These are phyloP conservation scores for Latrodectus geometricus DNA, from an alignment of 1,140 invertebrate species.

Conservation along the genomic window DNA sequence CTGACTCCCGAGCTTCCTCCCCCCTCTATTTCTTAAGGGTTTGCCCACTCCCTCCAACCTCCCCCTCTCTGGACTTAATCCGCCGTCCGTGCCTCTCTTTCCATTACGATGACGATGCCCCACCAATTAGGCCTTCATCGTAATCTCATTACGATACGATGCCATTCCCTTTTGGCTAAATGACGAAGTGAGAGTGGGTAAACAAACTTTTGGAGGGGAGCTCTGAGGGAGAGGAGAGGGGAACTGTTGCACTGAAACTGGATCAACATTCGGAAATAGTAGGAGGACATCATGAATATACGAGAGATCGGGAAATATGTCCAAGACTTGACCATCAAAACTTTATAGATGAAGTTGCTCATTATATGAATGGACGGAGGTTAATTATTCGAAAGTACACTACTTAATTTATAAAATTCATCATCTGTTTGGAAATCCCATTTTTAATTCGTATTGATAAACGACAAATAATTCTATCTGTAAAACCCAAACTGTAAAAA, in stretches of 20 bases:
- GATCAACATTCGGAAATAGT: conserved; percentile 47
- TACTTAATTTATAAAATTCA: neutral
- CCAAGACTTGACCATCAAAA: neutral
- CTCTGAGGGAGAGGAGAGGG: neutral
- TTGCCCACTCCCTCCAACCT: neutral
- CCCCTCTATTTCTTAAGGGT: neutral
- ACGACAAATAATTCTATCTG: no score
- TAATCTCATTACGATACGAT: conserved; percentile 51
- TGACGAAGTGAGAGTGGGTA: conserved; percentile 33
- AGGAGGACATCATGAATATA: neutral
- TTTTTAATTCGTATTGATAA: no score
- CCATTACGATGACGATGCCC: conserved; percentile 49
- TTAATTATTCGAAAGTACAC: neutral
- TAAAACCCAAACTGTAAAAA: no score
- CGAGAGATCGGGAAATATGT: neutral
- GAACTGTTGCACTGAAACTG: conserved; percentile 24
- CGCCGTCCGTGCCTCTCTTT: conserved; percentile 1
- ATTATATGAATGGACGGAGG: neutral
- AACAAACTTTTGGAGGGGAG: conserved; percentile 17
- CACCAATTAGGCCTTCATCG: conserved; percentile 49
- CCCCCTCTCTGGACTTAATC: conserved; percentile 32
- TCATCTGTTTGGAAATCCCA: neutral
- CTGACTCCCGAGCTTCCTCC: neutral
- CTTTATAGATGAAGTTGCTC: neutral
- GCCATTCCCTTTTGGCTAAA: conserved; percentile 53